Evolutionary conservation across 2,888 invertebrate species (phyloP), one percentile per base, ranked within the genome.

Genomic region (Hemithea aestivaria): DNA sequence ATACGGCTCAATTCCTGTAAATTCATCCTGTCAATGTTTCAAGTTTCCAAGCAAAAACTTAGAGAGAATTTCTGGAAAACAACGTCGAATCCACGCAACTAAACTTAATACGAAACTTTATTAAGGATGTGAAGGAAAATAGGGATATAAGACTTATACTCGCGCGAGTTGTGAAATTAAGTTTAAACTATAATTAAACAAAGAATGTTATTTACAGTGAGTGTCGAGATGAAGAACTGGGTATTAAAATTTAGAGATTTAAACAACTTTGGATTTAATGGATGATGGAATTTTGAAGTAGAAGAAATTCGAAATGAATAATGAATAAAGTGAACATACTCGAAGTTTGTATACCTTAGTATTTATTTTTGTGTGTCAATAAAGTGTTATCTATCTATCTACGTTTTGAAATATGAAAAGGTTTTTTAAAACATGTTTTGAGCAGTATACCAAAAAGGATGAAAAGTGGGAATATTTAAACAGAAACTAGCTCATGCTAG

Each of bases 11-110:
- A 20, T 48, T 58, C 58, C 62, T 62, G 62, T 73, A 75, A 76
- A 75, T 75, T 64, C 49, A 55, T 53, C 51, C 64, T 66, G 71
- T 70, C 73, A 66, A 73, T 75, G 69, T 72, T 65, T 64, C 50
- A 65, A 68, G 62, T 73, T 61, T 56, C 48, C 46, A 58, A 73
- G 66, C 69, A 73, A 67, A 66, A 71, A 62, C 58, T 66, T 56
- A 44, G 53, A 33, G 43, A 24, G 33, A 44, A 45, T 45, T 50
- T 39, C 25, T 25, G 35, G 28, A 48, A 53, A 52, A 48, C 52
- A 48, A 41, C 51, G 39, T 45, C 53, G 46, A 46, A 51, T 37
- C 48, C 43, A 45, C 37, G 33, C 40, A 39, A 53, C 54, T 53
- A 50, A 50, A 54, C 49, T 58, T 57, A 56, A 58, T 60, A 62